Percentiles rank a stretch among this genome's conserved stretches.
These are phyloP conservation scores for Dascillus cervinus DNA, from an alignment of 2,888 invertebrate species.

Conservation along the genomic window DNA sequence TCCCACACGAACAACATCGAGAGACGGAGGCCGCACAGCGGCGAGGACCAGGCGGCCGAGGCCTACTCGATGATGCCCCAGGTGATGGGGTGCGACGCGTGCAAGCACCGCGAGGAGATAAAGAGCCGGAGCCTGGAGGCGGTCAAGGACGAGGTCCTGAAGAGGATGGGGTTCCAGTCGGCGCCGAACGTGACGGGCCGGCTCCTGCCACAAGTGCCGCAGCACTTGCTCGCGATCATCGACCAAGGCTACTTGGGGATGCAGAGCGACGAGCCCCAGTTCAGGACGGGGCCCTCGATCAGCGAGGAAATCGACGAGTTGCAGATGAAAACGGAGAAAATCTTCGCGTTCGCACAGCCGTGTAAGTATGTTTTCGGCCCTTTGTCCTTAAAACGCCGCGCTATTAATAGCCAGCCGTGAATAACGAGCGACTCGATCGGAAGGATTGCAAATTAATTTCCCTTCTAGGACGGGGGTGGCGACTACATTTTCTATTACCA, in stretches of 20 bases:
- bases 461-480: too few relatives aligned
- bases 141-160: constrained; percentile 54
- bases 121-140: constrained; percentile 49
- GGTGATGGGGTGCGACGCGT: constrained; percentile 43
- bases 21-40: constrained; percentile 10
- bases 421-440: too few relatives aligned
- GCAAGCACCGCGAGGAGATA: constrained; percentile 50
- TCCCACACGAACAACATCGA: constrained; percentile 18
- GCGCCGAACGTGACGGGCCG: constrained; percentile 54
- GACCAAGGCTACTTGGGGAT: constrained; percentile 36
- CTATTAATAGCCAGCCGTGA: too few relatives aligned
- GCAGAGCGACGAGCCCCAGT: constrained; percentile 43
- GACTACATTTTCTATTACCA: too few relatives aligned
- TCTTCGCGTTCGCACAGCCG: constrained; percentile 58
- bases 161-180: constrained; percentile 48
- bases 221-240: constrained; percentile 34
- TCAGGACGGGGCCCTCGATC: constrained; percentile 43
- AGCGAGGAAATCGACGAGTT: constrained; percentile 58
- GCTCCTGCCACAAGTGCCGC: constrained; percentile 48
- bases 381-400: too few relatives aligned
- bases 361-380: constrained; percentile 33
- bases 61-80: constrained; percentile 9
- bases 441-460: too few relatives aligned
- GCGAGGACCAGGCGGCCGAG: constrained; percentile 8
- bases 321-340: constrained; percentile 59